These are phyloP conservation scores for Cybosia mesomella DNA, from an alignment of 2,888 invertebrate genomes.

Conservation along the genomic window DNA sequence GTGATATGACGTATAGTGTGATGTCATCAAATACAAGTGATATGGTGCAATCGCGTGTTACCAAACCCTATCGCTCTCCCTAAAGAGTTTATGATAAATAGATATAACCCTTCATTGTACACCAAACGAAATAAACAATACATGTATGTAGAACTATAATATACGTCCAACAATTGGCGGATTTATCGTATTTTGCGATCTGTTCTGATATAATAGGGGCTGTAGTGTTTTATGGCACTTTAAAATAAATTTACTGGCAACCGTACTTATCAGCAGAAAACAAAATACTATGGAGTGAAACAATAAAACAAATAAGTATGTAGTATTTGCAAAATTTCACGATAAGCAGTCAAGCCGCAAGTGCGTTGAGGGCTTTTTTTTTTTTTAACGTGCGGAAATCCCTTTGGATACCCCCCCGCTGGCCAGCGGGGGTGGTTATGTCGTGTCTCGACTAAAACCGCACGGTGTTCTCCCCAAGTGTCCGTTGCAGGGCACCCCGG, in stretches of 20 bases:
- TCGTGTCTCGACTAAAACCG: too few relatives aligned
- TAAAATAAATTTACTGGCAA: background rate
- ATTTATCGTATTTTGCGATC: background rate
- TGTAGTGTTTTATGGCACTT: background rate
- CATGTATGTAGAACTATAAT: background rate
- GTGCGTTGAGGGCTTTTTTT: too few relatives aligned
- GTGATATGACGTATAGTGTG: constrained; percentile 11
- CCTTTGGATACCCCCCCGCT: too few relatives aligned
- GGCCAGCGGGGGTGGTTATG: too few relatives aligned
- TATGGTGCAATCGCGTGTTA: constrained; percentile 4
- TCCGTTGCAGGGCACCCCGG: too few relatives aligned
- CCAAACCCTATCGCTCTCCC: background rate
- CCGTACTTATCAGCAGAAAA: background rate
- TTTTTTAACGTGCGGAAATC: too few relatives aligned
- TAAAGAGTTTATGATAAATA: background rate
- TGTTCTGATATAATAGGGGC: background rate
- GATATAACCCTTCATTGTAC: constrained; percentile 2
- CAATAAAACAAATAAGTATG: background rate
- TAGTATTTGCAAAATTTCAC: too few relatives aligned
- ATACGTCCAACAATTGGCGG: background rate
- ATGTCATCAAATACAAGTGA: background rate
- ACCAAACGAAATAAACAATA: constrained; percentile 2
- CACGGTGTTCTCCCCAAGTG: too few relatives aligned
- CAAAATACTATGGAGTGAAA: background rate
- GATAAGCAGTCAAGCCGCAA: background rate